Evolutionary conservation across 1,140 invertebrate genomes (phyloP), one percentile per base, ranked within the genome.

Genomic region (Campoletis sonorensis): DNA sequence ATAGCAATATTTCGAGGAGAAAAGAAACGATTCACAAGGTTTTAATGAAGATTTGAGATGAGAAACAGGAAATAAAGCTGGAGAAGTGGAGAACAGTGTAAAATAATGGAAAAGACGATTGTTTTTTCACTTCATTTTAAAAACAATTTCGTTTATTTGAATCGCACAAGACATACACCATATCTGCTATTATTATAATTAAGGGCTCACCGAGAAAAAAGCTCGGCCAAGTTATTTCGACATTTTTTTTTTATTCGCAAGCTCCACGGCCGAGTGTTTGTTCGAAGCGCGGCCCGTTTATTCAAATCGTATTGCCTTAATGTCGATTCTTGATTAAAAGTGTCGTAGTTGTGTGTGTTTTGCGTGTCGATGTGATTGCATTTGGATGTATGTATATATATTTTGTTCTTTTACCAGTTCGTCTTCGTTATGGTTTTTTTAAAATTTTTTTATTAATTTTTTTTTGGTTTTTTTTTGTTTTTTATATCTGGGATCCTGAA

Each of bases 141-240:
- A 92, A 91, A 91, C 91, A 92, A 91, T 91, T 90, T 92, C 85
- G 88, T 92, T 92, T 92, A 92, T 92, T 92, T 91, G 87, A 92
- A 90, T 92, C 91, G 91, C 91, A 92, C 91, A 92, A 92, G 91
- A 92, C 90, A 92, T 92, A 92, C 91, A 92, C 90, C 89, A 88
- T 92, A 92, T 89, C 89, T 89, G 85, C 89, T 91, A 91, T 86
- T 88, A 86, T 90, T 91, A 91, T 90, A 90, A 91, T 90, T 91
- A 91, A 87, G 86, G 88, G 45, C 84, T 84, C 83, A 81, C 87
- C 86, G 85, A 87, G 85, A 89, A 86, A 83, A 88, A 88, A 86
- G 81, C 81, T 83, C 82, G 87, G 85, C 67, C 67, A 33, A 72
- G 27, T 37, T 58, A 72, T 81, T 30, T 49, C 23, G 10, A 13